These are phyloP conservation scores for Myrmecobius fasciatus DNA, from an alignment of 2,113 vertebrate genomes.

Conservation along the genomic window DNA sequence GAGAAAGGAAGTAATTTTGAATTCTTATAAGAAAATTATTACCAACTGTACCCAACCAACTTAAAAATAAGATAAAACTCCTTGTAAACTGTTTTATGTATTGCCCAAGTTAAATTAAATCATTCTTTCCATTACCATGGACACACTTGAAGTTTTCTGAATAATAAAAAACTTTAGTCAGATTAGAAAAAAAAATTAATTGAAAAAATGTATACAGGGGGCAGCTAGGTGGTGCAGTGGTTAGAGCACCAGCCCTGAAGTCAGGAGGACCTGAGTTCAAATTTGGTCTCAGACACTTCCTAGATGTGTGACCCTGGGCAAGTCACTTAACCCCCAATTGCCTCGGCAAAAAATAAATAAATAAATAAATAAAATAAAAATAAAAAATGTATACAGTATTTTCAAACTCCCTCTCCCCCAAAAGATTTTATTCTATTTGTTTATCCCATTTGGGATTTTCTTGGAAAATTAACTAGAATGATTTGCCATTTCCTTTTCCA, in stretches of 20 bases:
- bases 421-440: background rate
- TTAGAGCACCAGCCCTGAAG: too few species aligned
- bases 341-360: too few species aligned
- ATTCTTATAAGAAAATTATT: conserved; percentile 38
- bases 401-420: background rate
- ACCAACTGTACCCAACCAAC: conserved; percentile 25
- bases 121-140: conserved; percentile 1
- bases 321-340: too few species aligned
- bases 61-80: background rate
- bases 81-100: background rate
- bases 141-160: conserved; percentile 3
- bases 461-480: background rate
- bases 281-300: too few species aligned
- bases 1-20: conserved; percentile 30
- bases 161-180: conserved; percentile 8
- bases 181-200: background rate
- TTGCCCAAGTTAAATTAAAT: background rate
- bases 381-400: background rate
- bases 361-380: too few species aligned
- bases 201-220: background rate
- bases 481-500: background rate
- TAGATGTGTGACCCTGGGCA: too few species aligned
- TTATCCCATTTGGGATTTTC: background rate
- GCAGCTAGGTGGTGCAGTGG: too few species aligned
- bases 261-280: too few species aligned